Percentiles rank a stretch among this genome's conserved stretches.
phyloP scores from a whole-genome alignment of 1,140 invertebrate genomes.

The Heliconius eleuchia region DNA sequence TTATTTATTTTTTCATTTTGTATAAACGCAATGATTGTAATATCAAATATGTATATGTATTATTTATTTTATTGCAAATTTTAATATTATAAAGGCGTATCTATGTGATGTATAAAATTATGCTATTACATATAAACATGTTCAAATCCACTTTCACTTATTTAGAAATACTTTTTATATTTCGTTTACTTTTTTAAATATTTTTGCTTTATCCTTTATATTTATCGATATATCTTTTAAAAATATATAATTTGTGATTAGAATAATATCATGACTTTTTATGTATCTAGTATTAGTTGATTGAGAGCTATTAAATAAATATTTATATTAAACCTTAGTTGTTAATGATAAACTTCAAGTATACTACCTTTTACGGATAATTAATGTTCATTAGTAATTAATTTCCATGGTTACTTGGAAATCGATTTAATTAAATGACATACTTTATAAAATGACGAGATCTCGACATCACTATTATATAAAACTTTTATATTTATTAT shows the following conservation, averaged over 20 bases:
- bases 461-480: slow-evolving; percentile 8
- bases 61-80: too few species aligned
- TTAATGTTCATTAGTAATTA: neutral
- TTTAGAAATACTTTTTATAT: too few species aligned
- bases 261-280: neutral
- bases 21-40: too few species aligned
- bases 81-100: too few species aligned
- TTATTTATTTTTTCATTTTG: too few species aligned
- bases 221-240: too few species aligned
- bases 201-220: too few species aligned
- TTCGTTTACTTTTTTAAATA: too few species aligned
- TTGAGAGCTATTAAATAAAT: slow-evolving; percentile 31
- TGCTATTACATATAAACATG: neutral
- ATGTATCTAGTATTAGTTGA: slow-evolving; percentile 18
- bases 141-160: too few species aligned
- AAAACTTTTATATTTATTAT: neutral
- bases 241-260: too few species aligned
- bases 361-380: slow-evolving; percentile 4
- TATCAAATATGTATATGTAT: too few species aligned
- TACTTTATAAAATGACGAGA: neutral
- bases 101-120: too few species aligned
- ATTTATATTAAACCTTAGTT: slow-evolving; percentile 28
- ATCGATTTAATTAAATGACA: slow-evolving; percentile 2
- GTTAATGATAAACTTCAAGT: slow-evolving; percentile 3
- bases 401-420: slow-evolving; percentile 4